phyloP scores from a whole-genome alignment of 2,888 invertebrate genomes.

The Sesia bembeciformis region DNA sequence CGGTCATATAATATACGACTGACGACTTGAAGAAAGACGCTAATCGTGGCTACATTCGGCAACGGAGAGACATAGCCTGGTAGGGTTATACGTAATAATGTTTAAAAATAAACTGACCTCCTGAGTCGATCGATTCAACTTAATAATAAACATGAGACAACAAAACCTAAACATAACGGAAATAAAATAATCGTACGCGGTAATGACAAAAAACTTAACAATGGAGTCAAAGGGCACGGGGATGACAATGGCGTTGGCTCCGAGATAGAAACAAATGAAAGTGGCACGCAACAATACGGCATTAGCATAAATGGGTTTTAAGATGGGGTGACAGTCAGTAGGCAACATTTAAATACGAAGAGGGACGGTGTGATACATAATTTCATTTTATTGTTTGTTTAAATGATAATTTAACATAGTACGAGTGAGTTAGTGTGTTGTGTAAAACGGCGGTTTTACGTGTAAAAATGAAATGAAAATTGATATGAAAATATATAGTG shows the following conservation, averaged over 20 bases:
- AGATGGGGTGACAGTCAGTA: constrained; percentile 14
- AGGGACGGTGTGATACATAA: background rate
- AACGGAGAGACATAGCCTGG: too few species aligned
- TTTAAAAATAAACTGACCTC: too few species aligned
- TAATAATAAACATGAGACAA: constrained; percentile 44
- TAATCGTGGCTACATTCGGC: too few species aligned
- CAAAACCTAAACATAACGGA: constrained; percentile 60
- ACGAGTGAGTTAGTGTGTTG: background rate
- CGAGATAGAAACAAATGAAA: constrained; percentile 8
- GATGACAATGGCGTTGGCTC: constrained; percentile 47
- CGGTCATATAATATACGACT: too few species aligned
- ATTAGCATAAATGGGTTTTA: background rate
- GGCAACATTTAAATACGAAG: background rate
- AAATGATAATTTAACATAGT: background rate
- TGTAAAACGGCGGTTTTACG: too few species aligned
- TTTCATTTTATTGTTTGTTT: background rate
- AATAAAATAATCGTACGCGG: constrained; percentile 66
- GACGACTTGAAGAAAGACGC: too few species aligned
- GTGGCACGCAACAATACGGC: constrained; percentile 10
- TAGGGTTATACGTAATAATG: too few species aligned
- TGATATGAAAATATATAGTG: too few species aligned
- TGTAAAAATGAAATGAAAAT: too few species aligned
- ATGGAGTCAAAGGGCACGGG: constrained; percentile 67
- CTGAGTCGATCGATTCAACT: constrained; percentile 14
- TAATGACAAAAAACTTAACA: constrained; percentile 66